Base-by-base conservation (phyloP, 2,888 invertebrate genomes). In the Leptothorax acervorum region DNA sequence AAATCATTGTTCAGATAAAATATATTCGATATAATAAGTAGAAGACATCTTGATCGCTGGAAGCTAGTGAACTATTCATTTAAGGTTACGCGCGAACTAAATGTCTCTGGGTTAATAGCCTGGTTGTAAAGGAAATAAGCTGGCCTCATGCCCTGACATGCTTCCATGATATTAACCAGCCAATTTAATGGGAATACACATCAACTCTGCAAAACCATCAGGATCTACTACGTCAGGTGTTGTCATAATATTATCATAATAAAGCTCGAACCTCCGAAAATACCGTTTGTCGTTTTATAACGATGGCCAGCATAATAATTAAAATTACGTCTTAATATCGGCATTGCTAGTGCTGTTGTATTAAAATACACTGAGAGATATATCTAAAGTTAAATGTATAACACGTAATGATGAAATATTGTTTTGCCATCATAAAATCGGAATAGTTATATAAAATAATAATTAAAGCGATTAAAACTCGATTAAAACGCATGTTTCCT, bases 41-140 rank as follows among this genome's bases (percentile, higher is more conserved):
- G 18, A 48, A 48, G 28, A 31, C 35, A 39, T 35, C 35, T 51
- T 23, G 23, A 23, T 18, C 18, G 6, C 42, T n/a, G 12, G 28
- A 45, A 60, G 18, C 15, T 31, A n/a, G 48, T 9, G n/a, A 79
- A 81, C 79, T 81, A 71, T 82, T 70, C 53, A 51, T 75, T 68
- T 35, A 63, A 83, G 66, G 83, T 85, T 71, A 60, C 71, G 57
- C 66, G 23, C 62, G 0, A 63, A 57, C 28, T 83, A 89, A 89
- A 87, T 87, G 86, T 89, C 81, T 86, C 78, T 76, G 74, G 83
- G 85, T 86, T 87, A 89, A 89, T 85, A 85, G 84, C 68, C 15
- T 15, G 18, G 55, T 66, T 51, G 31, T 68, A 48, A 65, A 78
- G 86, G 39, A 83, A 86, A 84, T 70, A 73, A 84, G 73, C 74